Percentiles rank a stretch among this genome's conserved stretches.
phyloP scores from a whole-genome alignment of 2,797 vertebrate species.

The Syngnathus rostellatus region DNA sequence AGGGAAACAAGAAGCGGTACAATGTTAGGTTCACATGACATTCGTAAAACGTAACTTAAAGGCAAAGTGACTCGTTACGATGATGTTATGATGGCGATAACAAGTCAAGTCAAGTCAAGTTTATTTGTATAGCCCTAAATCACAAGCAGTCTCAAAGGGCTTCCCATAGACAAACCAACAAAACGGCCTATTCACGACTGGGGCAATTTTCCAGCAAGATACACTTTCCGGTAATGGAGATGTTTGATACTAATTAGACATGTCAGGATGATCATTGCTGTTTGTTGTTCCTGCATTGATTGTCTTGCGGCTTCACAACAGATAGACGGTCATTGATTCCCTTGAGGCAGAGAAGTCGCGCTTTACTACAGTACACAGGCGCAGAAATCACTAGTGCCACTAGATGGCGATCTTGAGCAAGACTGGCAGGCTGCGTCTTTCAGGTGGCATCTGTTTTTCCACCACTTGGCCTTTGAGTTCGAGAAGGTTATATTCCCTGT shows the following conservation, averaged over 20 bases:
- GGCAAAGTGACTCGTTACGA: neutral
- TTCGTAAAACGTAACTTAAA: neutral
- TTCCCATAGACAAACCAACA: too few relatives aligned
- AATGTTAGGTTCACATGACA: neutral
- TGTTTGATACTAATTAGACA: constrained; percentile 19
- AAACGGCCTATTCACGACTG: neutral
- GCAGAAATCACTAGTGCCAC: constrained; percentile 6
- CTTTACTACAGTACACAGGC: neutral
- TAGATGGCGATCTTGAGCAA: constrained; percentile 44
- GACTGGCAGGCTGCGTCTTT: neutral
- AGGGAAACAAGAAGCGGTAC: neutral
- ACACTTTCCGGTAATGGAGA: constrained; percentile 1
- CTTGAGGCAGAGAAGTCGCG: constrained; percentile 15
- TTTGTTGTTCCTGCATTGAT: constrained; percentile 22
- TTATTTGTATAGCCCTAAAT: too few relatives aligned
- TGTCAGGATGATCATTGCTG: constrained; percentile 21
- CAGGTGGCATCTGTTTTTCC: neutral
- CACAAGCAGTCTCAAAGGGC: too few relatives aligned
- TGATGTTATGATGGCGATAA: neutral
- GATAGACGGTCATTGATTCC: constrained; percentile 6
- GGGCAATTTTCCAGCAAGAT: neutral
- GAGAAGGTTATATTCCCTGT: neutral
- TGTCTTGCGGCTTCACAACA: neutral
- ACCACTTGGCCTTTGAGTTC: neutral
- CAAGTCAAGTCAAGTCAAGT: too few relatives aligned